Percentiles rank a stretch among this genome's conserved stretches.
These are phyloP conservation scores for Diachasma alloeum DNA, from an alignment of 1,140 invertebrate genomes.

Conservation along the genomic window DNA sequence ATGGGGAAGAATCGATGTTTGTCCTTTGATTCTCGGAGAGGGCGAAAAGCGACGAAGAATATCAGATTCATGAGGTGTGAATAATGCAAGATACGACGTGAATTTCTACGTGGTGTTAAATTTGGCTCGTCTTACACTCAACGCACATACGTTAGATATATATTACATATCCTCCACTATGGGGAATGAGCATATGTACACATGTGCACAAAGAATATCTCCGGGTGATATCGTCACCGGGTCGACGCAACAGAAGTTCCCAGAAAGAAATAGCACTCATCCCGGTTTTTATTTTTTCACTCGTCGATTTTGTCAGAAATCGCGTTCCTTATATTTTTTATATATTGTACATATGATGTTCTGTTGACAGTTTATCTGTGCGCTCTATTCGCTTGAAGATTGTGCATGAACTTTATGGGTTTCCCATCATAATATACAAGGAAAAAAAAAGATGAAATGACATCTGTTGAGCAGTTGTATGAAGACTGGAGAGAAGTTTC, in stretches of 20 bases:
- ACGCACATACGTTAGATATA: conserved; percentile 8
- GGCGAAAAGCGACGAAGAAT: neutral
- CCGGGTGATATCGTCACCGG: neutral
- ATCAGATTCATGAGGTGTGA: conserved; percentile 1
- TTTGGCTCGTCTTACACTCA: neutral
- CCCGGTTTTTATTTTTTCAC: neutral
- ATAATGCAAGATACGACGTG: neutral
- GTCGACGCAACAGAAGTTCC: neutral
- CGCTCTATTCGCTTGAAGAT: neutral
- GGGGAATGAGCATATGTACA: neutral
- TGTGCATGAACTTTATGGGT: neutral
- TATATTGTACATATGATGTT: no score
- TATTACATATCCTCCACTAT: neutral
- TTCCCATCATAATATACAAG: neutral
- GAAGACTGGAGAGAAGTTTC: neutral
- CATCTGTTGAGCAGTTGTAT: neutral
- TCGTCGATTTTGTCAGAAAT: neutral
- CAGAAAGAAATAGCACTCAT: neutral
- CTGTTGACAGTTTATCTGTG: neutral
- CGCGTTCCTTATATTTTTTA: neutral
- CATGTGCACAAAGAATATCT: conserved; percentile 5
- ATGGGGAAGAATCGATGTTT: neutral
- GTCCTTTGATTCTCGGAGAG: neutral
- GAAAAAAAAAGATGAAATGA: neutral
- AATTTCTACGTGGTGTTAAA: conserved; percentile 8